Conservation (phyloP, 2,888 invertebrate species). For the Corbicula japonica region DNA sequence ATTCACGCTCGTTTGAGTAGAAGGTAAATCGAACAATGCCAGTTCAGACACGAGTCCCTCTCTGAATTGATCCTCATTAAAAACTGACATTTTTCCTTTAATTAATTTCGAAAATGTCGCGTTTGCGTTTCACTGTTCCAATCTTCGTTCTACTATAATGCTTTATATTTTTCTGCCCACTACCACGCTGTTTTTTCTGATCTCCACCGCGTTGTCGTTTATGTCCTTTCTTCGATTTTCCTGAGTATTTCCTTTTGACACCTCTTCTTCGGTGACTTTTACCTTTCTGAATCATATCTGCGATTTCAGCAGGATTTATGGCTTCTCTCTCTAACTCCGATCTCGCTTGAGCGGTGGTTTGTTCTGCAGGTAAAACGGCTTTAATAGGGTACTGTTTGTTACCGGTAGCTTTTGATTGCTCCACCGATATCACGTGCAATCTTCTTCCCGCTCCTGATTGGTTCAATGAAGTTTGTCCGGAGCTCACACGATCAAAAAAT, state of each 20-base stretch:
- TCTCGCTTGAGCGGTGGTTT: slow-evolving; percentile 36
- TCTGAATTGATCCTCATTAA: slow-evolving; percentile 39
- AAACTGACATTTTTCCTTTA: slow-evolving; percentile 29
- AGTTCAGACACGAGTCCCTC: too few species aligned
- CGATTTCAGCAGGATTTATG: slow-evolving; percentile 42
- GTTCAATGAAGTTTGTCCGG: slow-evolving; percentile 16
- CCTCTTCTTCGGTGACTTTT: slow-evolving; percentile 6
- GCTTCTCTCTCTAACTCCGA: slow-evolving; percentile 41
- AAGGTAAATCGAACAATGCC: slow-evolving; percentile 27
- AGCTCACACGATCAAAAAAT: slow-evolving; percentile 27
- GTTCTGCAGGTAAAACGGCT: slow-evolving; percentile 39
- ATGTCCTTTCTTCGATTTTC: slow-evolving; percentile 1
- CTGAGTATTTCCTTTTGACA: slow-evolving; percentile 8
- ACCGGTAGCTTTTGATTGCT: slow-evolving; percentile 6
- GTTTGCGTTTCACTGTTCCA: neutral
- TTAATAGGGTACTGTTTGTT: slow-evolving; percentile 17
- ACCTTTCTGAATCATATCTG: slow-evolving; percentile 18
- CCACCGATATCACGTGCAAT: slow-evolving; percentile 7
- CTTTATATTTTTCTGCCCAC: slow-evolving; percentile 20
- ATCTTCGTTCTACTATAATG: neutral
- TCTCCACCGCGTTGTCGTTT: slow-evolving; percentile 7
- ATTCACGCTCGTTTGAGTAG: slow-evolving; percentile 29
- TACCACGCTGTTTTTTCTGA: neutral
- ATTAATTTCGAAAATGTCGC: slow-evolving; percentile 19
- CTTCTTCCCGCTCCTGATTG: slow-evolving; percentile 19